Evolutionary conservation across 2,113 vertebrate genomes (phyloP).

Genomic region (Hyaena hyaena): DNA sequence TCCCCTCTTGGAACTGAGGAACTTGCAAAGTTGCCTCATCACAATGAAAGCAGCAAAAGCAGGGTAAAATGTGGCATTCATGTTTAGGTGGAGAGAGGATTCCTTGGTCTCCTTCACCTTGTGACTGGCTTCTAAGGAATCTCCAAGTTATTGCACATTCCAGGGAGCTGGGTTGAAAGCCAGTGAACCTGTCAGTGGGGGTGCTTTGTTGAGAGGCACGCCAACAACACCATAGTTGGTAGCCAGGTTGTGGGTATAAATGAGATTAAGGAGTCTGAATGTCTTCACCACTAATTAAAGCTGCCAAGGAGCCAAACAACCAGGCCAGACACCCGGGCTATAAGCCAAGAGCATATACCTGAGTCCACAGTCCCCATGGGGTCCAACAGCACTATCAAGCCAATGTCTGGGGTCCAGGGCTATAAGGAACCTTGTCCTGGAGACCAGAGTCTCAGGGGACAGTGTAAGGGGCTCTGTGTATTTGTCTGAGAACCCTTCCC

Average conservation of each 20-base stretch:
- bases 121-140: slow-evolving; percentile 29
- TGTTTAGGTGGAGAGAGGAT: slow-evolving; percentile 26
- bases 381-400: not conserved
- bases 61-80: not conserved
- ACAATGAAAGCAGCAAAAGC: not conserved
- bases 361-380: not conserved
- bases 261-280: slow-evolving; percentile 2
- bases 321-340: not conserved
- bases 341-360: not conserved
- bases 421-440: not conserved
- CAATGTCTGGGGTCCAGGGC: not conserved
- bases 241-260: not conserved
- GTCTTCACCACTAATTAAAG: not conserved
- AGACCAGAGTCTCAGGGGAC: not conserved
- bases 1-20: not conserved
- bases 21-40: not conserved
- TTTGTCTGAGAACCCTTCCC: not conserved
- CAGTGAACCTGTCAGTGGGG: not conserved
- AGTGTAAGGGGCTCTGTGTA: not conserved
- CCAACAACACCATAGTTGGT: not conserved
- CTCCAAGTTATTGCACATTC: not conserved
- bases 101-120: not conserved
- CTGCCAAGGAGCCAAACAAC: not conserved
- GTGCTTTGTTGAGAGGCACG: not conserved
- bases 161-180: not conserved